Evolutionary conservation across 2,888 invertebrate species (phyloP).

Genomic region (Byasa hedistus): DNA sequence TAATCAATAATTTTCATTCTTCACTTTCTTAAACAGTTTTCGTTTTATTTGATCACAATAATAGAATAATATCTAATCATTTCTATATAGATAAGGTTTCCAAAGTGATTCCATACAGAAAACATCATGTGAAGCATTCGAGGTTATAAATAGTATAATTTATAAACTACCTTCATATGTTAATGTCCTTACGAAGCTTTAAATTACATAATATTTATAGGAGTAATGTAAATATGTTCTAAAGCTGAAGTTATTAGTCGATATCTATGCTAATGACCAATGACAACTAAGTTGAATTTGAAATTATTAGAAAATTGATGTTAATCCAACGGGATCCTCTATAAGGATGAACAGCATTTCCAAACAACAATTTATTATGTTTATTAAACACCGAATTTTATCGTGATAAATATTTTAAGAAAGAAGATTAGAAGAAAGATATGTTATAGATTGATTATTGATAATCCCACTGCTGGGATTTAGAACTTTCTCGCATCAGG

Average conservation of each 20-base stretch:
- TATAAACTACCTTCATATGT: not conserved
- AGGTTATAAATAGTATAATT: not conserved
- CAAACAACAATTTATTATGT: slow-evolving; percentile 4
- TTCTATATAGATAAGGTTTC: no score
- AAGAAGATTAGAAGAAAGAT: not conserved
- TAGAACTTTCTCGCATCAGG: no score
- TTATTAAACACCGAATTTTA: slow-evolving; percentile 4
- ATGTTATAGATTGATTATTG: not conserved
- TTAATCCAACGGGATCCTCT: slow-evolving; percentile 1
- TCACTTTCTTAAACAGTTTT: no score
- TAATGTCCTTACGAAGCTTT: not conserved
- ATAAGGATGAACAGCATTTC: not conserved
- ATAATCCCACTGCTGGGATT: no score
- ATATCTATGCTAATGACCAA: slow-evolving; percentile 18
- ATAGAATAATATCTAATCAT: no score
- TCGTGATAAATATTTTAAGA: not conserved
- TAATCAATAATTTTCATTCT: no score
- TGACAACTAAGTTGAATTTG: slow-evolving; percentile 5
- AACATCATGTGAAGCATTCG: not conserved
- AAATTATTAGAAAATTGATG: slow-evolving; percentile 12
- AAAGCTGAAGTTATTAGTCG: slow-evolving; percentile 20
- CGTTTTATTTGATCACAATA: no score
- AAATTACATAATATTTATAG: slow-evolving; percentile 14
- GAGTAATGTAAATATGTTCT: slow-evolving; percentile 6
- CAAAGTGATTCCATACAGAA: no score